Evolutionary conservation across 92 coral and sea anemone species (phyloP).

Genomic region (Nematostella vectensis): DNA sequence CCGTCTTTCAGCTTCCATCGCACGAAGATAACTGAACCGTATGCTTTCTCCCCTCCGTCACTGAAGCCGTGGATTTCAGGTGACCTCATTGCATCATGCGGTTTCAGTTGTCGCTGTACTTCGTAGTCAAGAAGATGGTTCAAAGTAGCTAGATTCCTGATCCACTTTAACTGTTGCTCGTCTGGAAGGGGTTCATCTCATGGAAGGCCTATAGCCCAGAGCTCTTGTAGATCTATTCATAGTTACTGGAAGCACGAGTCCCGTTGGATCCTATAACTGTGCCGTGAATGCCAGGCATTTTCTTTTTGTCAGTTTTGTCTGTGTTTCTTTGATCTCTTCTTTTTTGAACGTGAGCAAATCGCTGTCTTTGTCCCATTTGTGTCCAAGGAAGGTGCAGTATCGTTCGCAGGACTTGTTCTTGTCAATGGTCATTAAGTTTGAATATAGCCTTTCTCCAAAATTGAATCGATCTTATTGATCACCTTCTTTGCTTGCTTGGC

Average conservation of each 20-base stretch:
- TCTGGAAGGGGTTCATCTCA: slow-evolving; percentile 17
- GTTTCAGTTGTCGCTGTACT: slow-evolving; percentile 10
- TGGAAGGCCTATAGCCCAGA: slow-evolving; percentile 15
- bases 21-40: slow-evolving; percentile 3
- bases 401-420: too few species aligned
- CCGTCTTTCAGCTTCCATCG: slow-evolving; percentile 10
- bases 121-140: slow-evolving; percentile 2
- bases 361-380: too few species aligned
- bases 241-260: slow-evolving; percentile 20
- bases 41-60: background rate
- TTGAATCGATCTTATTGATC: too few species aligned
- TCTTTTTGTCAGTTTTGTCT: too few species aligned
- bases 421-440: too few species aligned
- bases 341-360: too few species aligned
- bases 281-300: too few species aligned
- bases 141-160: too few species aligned
- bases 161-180: slow-evolving; percentile 9
- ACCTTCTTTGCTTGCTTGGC: too few species aligned
- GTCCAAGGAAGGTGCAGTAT: too few species aligned
- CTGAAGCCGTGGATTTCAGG: slow-evolving; percentile 4
- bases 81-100: background rate
- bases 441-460: too few species aligned
- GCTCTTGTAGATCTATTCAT: slow-evolving; percentile 20
- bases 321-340: too few species aligned
- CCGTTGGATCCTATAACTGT: slow-evolving; percentile 32